phyloP scores from a whole-genome alignment of 2,888 invertebrate species.

The Pyrocoelia pectoralis region DNA sequence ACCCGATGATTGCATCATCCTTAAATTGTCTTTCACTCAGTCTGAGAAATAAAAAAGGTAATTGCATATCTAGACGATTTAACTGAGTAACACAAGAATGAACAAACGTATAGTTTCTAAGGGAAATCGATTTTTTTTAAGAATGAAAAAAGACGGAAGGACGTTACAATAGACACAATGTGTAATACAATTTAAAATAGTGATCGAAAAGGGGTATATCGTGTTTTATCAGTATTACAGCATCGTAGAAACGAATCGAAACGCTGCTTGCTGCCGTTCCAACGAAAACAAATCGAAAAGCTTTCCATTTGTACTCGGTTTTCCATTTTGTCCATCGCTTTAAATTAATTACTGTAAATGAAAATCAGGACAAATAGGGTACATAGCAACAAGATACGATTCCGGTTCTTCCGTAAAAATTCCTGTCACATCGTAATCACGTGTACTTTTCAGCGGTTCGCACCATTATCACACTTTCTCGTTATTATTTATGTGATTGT shows the following conservation, averaged over 20 bases:
- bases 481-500: background rate
- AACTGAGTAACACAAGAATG: background rate
- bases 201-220: background rate
- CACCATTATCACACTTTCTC: background rate
- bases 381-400: background rate
- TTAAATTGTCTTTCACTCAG: too few species aligned
- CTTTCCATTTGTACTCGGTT: background rate
- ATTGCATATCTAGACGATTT: background rate
- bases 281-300: background rate
- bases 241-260: background rate
- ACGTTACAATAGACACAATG: background rate
- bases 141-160: background rate
- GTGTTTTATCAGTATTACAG: background rate
- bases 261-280: background rate
- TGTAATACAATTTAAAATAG: background rate
- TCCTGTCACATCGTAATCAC: too few species aligned
- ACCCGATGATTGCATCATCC: too few species aligned
- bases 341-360: background rate
- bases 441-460: background rate
- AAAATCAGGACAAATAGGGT: background rate
- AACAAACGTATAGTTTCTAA: background rate
- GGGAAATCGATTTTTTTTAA: background rate
- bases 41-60: too few species aligned
- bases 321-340: background rate
- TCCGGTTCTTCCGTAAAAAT: too few species aligned